A percentile compares a stretch with the other conserved stretches of the same genome.
These are phyloP conservation scores for Drepanosiphum platanoidis DNA, from an alignment of 2,888 invertebrate species.

Conservation along the genomic window DNA sequence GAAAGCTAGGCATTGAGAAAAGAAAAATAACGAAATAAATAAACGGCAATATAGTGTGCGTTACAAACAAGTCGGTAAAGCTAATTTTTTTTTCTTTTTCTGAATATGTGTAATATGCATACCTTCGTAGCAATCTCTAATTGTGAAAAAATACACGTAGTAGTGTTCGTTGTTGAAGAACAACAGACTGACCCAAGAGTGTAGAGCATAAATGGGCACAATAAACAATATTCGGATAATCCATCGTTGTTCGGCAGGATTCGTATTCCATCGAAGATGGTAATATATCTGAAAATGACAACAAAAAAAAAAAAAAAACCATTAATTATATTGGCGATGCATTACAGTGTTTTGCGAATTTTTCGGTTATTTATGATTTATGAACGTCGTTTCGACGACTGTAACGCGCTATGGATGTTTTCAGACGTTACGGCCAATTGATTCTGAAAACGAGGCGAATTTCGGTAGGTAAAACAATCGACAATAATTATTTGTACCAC, in stretches of 20 bases:
- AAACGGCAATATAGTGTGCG: background rate
- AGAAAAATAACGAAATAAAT: no score
- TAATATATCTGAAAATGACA: slow-evolving; percentile 89
- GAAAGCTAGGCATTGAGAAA: slow-evolving; percentile 81
- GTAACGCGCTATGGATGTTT: background rate
- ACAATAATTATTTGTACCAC: background rate
- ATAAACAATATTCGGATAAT: slow-evolving; percentile 98
- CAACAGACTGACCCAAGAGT: slow-evolving; percentile 97
- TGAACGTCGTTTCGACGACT: background rate
- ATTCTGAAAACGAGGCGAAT: slow-evolving; percentile 1
- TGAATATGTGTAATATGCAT: slow-evolving; percentile 64
- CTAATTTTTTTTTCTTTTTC: background rate
- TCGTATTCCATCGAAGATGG: slow-evolving; percentile 97
- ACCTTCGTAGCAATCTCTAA: slow-evolving; percentile 99
- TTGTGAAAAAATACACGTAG: slow-evolving; percentile 98
- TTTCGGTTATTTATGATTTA: background rate
- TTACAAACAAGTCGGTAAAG: slow-evolving; percentile 10
- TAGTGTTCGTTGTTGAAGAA: slow-evolving; percentile 98
- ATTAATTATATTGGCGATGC: background rate
- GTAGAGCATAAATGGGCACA: slow-evolving; percentile 97
- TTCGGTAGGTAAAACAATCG: background rate
- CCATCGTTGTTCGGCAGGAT: slow-evolving; percentile 99
- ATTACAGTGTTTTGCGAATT: background rate
- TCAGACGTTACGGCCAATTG: background rate
- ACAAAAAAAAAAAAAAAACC: no score